Percentiles rank a stretch among this genome's conserved stretches.
phyloP scores from a whole-genome alignment of 2,888 invertebrate species.

The Drosophila formosana region DNA sequence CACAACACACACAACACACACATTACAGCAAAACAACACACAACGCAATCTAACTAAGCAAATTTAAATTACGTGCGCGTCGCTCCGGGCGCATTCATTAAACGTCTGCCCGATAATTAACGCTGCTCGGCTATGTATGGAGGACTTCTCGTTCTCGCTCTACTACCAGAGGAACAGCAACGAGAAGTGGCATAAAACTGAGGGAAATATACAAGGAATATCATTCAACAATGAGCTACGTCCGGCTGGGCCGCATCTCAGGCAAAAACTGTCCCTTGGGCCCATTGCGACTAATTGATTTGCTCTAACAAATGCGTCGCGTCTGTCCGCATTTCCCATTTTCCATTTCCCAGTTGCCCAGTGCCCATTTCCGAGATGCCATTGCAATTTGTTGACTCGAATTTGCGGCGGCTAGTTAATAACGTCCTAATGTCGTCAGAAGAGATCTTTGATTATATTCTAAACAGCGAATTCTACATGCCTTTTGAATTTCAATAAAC shows the following conservation, averaged over 20 bases:
- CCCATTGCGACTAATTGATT: constrained; percentile 77
- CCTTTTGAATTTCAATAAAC: constrained; percentile 6
- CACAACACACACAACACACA: constrained; percentile 30
- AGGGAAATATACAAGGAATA: constrained; percentile 17
- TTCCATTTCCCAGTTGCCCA: background rate
- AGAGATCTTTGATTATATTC: constrained; percentile 26
- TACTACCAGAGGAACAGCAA: background rate
- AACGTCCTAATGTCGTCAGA: constrained; percentile 54
- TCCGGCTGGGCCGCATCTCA: constrained; percentile 22
- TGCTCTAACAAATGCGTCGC: constrained; percentile 57
- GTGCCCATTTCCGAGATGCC: background rate
- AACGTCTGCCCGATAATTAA: constrained; percentile 75
- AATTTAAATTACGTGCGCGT: constrained; percentile 73
- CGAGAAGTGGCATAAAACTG: constrained; percentile 2
- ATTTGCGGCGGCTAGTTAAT: constrained; percentile 73
- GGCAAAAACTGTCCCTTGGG: constrained; percentile 54
- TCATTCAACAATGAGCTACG: constrained; percentile 42
- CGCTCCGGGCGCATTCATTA: constrained; percentile 77
- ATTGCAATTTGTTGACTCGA: constrained; percentile 35
- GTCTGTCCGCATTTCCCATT: constrained; percentile 18
- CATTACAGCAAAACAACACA: constrained; percentile 19
- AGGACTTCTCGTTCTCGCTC: constrained; percentile 24
- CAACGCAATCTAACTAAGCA: constrained; percentile 70
- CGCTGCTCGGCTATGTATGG: constrained; percentile 62
- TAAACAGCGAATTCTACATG: constrained; percentile 26